These are phyloP conservation scores for Calliphora vomitoria DNA, from an alignment of 2,888 invertebrate species.

Conservation along the genomic window DNA sequence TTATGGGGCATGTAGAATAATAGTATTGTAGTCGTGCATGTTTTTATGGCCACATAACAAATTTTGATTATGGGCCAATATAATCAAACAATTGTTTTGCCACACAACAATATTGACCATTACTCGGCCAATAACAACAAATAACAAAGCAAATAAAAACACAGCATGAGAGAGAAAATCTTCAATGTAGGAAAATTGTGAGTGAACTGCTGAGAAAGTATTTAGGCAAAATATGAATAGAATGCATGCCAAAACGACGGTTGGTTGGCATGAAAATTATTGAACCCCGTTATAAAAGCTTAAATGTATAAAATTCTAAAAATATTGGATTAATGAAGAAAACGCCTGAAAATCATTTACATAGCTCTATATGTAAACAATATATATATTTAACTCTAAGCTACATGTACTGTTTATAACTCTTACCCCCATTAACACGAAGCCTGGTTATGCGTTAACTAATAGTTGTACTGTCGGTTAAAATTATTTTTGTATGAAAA, in stretches of 20 bases:
- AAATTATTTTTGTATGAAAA: no score
- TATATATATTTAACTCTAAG: no score
- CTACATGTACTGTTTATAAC: no score
- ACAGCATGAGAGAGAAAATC: constrained; percentile 10
- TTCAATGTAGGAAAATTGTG: not conserved
- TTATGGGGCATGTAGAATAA: not conserved
- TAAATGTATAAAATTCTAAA: no score
- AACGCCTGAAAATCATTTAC: no score
- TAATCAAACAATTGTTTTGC: constrained; percentile 45
- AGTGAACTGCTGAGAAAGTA: not conserved
- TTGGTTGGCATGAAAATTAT: not conserved
- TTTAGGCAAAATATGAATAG: not conserved
- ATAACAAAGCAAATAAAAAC: constrained; percentile 31
- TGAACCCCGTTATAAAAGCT: no score
- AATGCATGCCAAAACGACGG: not conserved
- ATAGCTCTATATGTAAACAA: no score
- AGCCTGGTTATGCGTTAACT: no score
- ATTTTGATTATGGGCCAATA: constrained; percentile 60
- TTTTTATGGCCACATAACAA: constrained; percentile 34
- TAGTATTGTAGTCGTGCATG: constrained; percentile 9
- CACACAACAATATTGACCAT: constrained; percentile 46
- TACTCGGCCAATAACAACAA: constrained; percentile 50
- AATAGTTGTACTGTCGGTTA: no score
- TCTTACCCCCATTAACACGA: no score
- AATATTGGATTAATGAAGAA: no score